These are phyloP conservation scores for Agraylea sexmaculata DNA, from an alignment of 1,140 invertebrate genomes.

Conservation along the genomic window DNA sequence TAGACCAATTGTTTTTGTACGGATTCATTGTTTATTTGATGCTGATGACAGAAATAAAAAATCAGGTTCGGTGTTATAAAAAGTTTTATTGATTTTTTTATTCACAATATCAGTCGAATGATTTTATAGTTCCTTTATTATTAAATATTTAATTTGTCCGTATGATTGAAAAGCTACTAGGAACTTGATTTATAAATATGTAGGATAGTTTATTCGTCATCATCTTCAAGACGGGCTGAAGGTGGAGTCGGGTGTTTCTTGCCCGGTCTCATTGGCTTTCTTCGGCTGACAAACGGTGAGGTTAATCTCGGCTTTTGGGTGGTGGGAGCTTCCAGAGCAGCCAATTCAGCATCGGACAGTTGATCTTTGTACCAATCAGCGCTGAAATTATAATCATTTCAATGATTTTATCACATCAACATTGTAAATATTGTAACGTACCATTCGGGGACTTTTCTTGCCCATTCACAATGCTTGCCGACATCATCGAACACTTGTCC, in stretches of 20 bases:
- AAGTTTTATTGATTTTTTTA: too few relatives aligned
- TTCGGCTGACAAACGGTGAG: constrained; percentile 42
- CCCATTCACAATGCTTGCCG: constrained; percentile 73
- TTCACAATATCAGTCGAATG: too few relatives aligned
- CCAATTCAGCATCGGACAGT: constrained; percentile 66
- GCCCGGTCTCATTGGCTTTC: constrained; percentile 36
- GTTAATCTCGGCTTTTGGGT: constrained; percentile 45
- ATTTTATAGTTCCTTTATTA: too few relatives aligned
- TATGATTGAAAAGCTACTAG: too few relatives aligned
- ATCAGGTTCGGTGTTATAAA: too few relatives aligned
- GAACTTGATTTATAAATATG: not conserved
- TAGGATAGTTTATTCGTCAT: constrained; percentile 9
- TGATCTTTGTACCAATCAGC: constrained; percentile 78
- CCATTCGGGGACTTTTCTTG: constrained; percentile 84
- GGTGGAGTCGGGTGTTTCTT: constrained; percentile 15
- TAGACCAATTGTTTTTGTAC: too few relatives aligned
- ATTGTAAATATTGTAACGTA: constrained; percentile 31
- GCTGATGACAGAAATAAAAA: too few relatives aligned
- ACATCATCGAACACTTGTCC: constrained; percentile 86
- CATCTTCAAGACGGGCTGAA: constrained; percentile 6
- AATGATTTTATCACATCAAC: constrained; percentile 5
- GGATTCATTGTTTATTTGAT: too few relatives aligned
- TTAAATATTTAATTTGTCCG: too few relatives aligned
- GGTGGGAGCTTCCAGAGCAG: constrained; percentile 62
- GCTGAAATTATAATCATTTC: constrained; percentile 42